phyloP scores from a whole-genome alignment of 2,113 vertebrate species.

The Nestor notabilis region DNA sequence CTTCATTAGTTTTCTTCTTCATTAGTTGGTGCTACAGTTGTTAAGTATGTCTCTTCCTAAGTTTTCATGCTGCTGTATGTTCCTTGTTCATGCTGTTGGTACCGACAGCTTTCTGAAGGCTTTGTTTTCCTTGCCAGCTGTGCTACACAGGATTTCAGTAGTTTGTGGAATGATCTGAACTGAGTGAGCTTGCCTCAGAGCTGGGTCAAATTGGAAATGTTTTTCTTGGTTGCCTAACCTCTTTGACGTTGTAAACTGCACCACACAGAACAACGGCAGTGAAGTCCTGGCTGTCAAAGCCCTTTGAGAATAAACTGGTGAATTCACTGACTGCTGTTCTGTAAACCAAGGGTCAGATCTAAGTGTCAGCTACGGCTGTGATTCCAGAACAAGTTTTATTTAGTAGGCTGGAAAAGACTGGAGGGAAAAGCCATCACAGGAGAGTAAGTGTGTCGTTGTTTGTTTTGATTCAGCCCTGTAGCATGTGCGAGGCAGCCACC shows the following conservation, averaged over 20 bases:
- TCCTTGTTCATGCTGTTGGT: background rate
- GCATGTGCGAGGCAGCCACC: background rate
- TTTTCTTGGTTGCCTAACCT: background rate
- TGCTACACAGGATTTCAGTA: fast-evolving
- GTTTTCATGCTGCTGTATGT: background rate
- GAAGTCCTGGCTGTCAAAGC: background rate
- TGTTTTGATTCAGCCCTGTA: background rate
- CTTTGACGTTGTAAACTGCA: background rate
- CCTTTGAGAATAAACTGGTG: background rate
- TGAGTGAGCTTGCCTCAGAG: fast-evolving
- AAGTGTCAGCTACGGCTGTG: background rate
- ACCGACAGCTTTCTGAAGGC: background rate
- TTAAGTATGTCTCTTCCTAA: fast-evolving
- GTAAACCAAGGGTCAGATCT: background rate
- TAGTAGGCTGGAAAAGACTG: background rate
- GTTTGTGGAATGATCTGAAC: background rate
- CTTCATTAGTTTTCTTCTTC: no score
- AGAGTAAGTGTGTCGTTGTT: background rate
- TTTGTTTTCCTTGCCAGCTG: background rate
- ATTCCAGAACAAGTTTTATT: background rate
- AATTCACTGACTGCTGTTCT: background rate
- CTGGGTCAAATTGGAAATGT: background rate
- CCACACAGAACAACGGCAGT: fast-evolving
- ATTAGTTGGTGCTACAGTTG: background rate
- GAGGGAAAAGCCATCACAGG: background rate